Percentiles rank a stretch among this genome's conserved stretches.
Evolutionary conservation across 2,888 invertebrate genomes (phyloP).

Genomic region (Coelinius sp.): DNA sequence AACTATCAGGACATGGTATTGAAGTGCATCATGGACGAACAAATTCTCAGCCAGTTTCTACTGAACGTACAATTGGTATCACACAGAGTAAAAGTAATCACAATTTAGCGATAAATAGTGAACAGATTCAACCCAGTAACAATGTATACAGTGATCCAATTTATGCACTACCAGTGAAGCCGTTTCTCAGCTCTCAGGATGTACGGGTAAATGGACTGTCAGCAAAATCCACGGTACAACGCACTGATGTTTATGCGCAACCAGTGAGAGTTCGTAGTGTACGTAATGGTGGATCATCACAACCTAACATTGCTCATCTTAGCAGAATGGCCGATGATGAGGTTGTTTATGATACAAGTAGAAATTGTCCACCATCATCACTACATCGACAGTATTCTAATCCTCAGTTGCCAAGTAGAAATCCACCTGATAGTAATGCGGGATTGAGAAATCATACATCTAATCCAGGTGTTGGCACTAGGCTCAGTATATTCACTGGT

Average conservation of each 20-base stretch:
- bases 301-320: slow-evolving; percentile 53
- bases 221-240: slow-evolving; percentile 48
- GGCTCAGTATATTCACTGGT: slow-evolving; percentile 36
- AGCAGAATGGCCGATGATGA: slow-evolving; percentile 24
- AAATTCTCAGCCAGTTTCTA: slow-evolving; percentile 63
- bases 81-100: slow-evolving; percentile 53
- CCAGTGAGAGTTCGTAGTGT: slow-evolving; percentile 45
- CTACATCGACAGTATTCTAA: slow-evolving; percentile 64
- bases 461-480: neutral
- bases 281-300: slow-evolving; percentile 54
- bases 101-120: slow-evolving; percentile 51
- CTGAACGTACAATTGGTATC: slow-evolving; percentile 37
- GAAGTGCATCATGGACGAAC: slow-evolving; percentile 58
- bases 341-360: neutral
- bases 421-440: slow-evolving; percentile 41
- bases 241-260: slow-evolving; percentile 47
- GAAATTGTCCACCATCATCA: slow-evolving; percentile 30
- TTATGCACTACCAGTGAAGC: slow-evolving; percentile 66
- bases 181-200: slow-evolving; percentile 67
- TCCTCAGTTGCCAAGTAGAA: slow-evolving; percentile 57
- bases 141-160: slow-evolving; percentile 63
- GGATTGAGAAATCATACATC: slow-evolving; percentile 23
- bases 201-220: slow-evolving; percentile 59
- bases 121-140: slow-evolving; percentile 26
- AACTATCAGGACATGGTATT: slow-evolving; percentile 33